Base-by-base conservation (phyloP, 2,888 invertebrate species). In the Phortica magna region DNA sequence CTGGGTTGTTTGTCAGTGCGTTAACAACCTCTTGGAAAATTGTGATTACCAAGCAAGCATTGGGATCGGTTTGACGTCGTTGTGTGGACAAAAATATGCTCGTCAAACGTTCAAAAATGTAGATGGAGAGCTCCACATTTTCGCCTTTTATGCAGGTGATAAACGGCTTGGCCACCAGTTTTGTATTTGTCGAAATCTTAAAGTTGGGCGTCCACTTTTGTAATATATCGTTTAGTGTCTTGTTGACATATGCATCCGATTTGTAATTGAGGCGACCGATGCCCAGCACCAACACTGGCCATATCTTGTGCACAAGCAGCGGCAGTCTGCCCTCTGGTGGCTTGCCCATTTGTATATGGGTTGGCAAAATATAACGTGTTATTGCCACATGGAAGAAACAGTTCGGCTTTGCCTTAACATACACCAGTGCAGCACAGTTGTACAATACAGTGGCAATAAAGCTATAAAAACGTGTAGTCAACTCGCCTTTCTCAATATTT, bases 261-360 rank as follows among this genome's bases (percentile, higher is more conserved):
- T 88, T 90, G 73, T 90, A 91, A 80, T 93, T 92, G 53, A 94
- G 83, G 31, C 91, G 92, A 0, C 92, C 92, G 22, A 94, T 91
- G 0, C 93, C 94, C 80, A 92, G 92, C 57, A 94, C 89, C 78
- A 93, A 92, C 31, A 93, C 90, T 31, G 93, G 93, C 91, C 93
- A 93, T 14, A 93, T 92, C 83, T 92, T 92, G 79, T 93, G 92
- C 17, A 94, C 88, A 0, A 93, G 90, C 80, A 91, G 92, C 0
- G 93, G 83, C 7, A 93, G 82, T 74, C 91, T 91, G 0, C 88
- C 86, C 76, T 93, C 92, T 0, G 91, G 91, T 0, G 88, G 82
- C 77, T 92, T 92, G 0, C 93, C 93, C 76, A 93, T 92, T 81
- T 93, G 90, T 76, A 94, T 86, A 64, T 92, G 90, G 0, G 91